A percentile compares a stretch with the other conserved stretches of the same genome.
Evolutionary conservation across 2,113 vertebrate species (phyloP).

Genomic region (Toxostoma redivivum): DNA sequence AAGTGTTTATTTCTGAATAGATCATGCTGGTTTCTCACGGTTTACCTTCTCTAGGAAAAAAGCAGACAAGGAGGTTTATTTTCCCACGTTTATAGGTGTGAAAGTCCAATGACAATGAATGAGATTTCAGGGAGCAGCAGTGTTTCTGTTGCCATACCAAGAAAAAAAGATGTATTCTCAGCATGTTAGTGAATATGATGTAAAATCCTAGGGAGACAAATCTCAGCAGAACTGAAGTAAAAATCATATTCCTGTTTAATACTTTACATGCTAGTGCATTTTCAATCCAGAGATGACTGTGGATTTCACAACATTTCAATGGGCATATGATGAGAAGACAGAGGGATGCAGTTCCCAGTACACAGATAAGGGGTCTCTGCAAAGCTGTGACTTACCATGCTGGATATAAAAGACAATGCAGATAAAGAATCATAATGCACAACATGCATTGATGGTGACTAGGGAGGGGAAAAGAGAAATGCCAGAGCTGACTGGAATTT

Average conservation of each 20-base stretch:
- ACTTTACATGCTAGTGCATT: background rate
- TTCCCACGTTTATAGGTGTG: background rate
- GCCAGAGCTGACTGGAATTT: background rate
- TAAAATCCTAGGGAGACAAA: background rate
- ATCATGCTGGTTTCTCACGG: background rate
- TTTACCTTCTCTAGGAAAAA: background rate
- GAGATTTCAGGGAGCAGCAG: background rate
- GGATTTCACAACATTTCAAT: background rate
- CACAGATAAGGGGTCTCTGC: background rate
- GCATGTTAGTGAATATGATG: background rate
- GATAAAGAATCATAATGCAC: background rate
- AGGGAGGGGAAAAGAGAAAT: background rate
- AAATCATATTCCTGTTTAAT: background rate
- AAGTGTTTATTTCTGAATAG: background rate
- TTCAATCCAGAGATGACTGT: background rate
- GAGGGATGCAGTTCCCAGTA: background rate
- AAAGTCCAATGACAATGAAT: background rate
- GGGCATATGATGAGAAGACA: background rate
- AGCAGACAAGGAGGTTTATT: background rate
- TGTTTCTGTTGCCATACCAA: background rate
- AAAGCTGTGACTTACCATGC: background rate
- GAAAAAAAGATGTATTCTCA: conserved; percentile 19
- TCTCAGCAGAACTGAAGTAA: conserved; percentile 17
- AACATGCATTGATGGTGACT: rapidly evolving
- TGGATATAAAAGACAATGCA: background rate